Evolutionary conservation across 2,113 vertebrate genomes (phyloP), one percentile per base, ranked within the genome.

Genomic region (Reinhardtius hippoglossoides): DNA sequence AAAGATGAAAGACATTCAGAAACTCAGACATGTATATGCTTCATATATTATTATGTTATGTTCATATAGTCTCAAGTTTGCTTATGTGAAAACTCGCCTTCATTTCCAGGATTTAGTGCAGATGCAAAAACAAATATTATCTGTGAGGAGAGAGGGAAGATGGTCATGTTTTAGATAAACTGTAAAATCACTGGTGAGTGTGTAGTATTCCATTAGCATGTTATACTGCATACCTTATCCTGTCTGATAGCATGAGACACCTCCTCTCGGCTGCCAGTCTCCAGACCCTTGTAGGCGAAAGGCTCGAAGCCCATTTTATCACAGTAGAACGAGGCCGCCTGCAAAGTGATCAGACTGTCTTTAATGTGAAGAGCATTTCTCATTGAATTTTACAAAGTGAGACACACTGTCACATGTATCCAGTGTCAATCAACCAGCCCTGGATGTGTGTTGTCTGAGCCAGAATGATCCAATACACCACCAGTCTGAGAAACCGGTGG

Each of bases 261-360:
- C 59, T 93, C 67, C 18, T 95, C 93, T 48, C 95, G 79, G 69
- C 90, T 94, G 65, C 94, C 94, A 0, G 95, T 95, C 91, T 96
- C 95, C 81, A 96, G 61, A 44, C 95, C 95, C 80, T 95, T 95
- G 72, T 96, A 96, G 60, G 95, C 95, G 31, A 92, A n/a, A 57
- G 87, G 75, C 67, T 96, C 92, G n/a, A 96, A 96, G 67, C 94
- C 95, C 88, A 96, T 92, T 71, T 95, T 95, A 62, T 95, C 89
- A 70, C 95, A 95, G 90, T 96, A 96, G 89, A 88, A 96, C 2
- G 69, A 74, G 16, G 95, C 92, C 20, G 95, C 94, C 95, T 96
- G 79, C 5, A 70, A 80, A 73, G 54, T 6, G 44, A 81, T 21
- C 54, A 46, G 24, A 79, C 20, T 50, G 48, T 37, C 2, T 48